Base-by-base conservation (phyloP, 2,113 vertebrate species). In the Pipa parva region DNA sequence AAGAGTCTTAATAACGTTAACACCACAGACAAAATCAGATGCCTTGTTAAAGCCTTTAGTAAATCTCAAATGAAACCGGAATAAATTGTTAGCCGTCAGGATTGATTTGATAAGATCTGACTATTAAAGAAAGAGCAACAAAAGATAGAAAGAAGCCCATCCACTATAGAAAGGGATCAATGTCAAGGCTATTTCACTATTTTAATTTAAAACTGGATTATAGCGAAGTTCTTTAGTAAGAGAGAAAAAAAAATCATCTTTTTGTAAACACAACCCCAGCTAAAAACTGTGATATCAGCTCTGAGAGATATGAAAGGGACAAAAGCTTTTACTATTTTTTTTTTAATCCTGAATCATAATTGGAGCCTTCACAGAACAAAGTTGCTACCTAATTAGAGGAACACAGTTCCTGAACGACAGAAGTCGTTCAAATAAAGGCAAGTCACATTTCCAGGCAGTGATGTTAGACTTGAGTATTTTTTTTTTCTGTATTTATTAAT, bases 181-280 rank as follows among this genome's bases (percentile, higher is more conserved):
- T 61, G 48, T 70, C 66, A 70, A 39, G 48, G 57, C 46, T 70
- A 61, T 70, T 70, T 52, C 58, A 52, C 57, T 52, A 58, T 61
- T 60, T 70, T 70, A 70, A 70, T 70, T 70, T 61, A 70, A 61
- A 61, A 70, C 48, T 39, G 58, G 66, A 70, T 70, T 70, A 70
- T 54, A 45, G 22, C 45, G 59, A 51, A 52, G 65, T 68, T 68
- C 45, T 68, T 59, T 28, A 54, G 56, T 8, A 52, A 29, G 18
- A 29, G 33, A 33, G 24, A 59, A 59, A 51, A 39, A 56, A 31
- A 55, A 68, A 59, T 68, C 55, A 59, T 46, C 18, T 57, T 42
- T 48, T 29, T 37, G 45, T 65, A 57, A 65, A 65, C 45, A 59
- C 51, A 68, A 59, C 57, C 37, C 24, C n/a, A 50, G n/a, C 25